Conservation (phyloP, 2,888 invertebrate genomes). For the Pollenia labialis region DNA sequence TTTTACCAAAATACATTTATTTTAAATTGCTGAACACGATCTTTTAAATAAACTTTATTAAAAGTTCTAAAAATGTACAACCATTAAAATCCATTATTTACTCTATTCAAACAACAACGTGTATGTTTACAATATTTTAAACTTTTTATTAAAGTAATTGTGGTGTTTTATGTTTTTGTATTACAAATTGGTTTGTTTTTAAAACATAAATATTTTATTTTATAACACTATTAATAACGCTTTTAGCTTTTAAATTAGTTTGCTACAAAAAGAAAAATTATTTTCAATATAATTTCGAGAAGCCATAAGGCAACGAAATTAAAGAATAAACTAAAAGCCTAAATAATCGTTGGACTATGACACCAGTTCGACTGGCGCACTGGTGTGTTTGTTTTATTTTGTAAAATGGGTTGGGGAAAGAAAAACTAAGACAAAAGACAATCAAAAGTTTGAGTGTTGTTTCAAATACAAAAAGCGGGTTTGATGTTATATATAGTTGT, state of each 20-base stretch:
- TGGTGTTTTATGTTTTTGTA: conserved; percentile 35
- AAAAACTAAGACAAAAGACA: conserved; percentile 42
- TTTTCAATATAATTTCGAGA: conserved; percentile 40
- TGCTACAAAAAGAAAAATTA: conserved; percentile 6
- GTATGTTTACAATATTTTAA: conserved; percentile 45
- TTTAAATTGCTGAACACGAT: too few species aligned
- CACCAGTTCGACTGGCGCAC: conserved; percentile 46
- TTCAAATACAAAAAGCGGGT: conserved; percentile 18
- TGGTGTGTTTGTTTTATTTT: background rate
- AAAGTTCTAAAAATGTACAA: too few species aligned
- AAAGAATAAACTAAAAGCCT: conserved; percentile 21
- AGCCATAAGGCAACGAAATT: conserved; percentile 15
- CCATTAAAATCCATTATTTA: background rate
- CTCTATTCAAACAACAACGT: background rate
- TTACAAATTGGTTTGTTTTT: conserved; percentile 55
- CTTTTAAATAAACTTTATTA: too few species aligned
- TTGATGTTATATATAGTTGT: conserved; percentile 24
- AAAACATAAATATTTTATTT: conserved; percentile 32
- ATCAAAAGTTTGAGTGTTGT: conserved; percentile 4
- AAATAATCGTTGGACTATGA: conserved; percentile 10
- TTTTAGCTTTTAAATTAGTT: conserved; percentile 32
- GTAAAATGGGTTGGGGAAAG: background rate
- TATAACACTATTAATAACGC: conserved; percentile 47
- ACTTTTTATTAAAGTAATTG: conserved; percentile 63
- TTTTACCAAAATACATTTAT: too few species aligned